Conservation (phyloP, 2,888 invertebrate species). For the Temnothorax rugatulus region DNA sequence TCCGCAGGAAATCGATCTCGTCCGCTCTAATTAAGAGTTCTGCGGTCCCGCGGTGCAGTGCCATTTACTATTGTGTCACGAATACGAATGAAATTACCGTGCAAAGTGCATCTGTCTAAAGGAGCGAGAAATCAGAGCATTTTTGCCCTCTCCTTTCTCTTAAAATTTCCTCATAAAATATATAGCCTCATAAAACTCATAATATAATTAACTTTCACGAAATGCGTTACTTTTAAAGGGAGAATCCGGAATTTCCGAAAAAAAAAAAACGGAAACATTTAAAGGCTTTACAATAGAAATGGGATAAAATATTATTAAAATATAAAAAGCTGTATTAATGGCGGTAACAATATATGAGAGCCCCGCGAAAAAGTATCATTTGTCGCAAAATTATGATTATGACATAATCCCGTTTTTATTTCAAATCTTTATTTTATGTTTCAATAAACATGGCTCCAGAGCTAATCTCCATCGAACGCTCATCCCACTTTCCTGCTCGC, state of each 20-base stretch:
- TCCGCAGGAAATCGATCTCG: slow-evolving; percentile 68
- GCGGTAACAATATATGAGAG: neutral
- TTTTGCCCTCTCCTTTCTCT: slow-evolving; percentile 6
- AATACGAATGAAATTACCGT: slow-evolving; percentile 58
- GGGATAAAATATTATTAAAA: neutral
- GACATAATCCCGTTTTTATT: slow-evolving; percentile 12
- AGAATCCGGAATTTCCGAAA: neutral
- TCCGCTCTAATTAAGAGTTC: slow-evolving; percentile 69
- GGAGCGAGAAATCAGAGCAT: neutral
- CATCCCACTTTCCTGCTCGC: neutral
- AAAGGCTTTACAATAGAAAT: neutral
- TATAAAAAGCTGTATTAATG: slow-evolving; percentile 2
- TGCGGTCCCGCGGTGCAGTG: slow-evolving; percentile 59
- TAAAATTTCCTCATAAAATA: slow-evolving; percentile 17
- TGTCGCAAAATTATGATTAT: slow-evolving; percentile 13
- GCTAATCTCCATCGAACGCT: slow-evolving; percentile 6
- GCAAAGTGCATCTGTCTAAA: slow-evolving; percentile 47
- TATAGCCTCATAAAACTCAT: neutral
- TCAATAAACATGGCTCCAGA: neutral
- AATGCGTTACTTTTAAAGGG: neutral
- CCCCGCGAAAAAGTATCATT: slow-evolving; percentile 17
- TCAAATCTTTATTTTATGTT: slow-evolving; percentile 33
- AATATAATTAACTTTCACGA: slow-evolving; percentile 1
- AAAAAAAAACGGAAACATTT: neutral
- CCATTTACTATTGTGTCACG: slow-evolving; percentile 57